Percentiles rank a stretch among this genome's conserved stretches.
Conservation (phyloP, 2,113 vertebrate genomes). For the Hoplias malabaricus region DNA sequence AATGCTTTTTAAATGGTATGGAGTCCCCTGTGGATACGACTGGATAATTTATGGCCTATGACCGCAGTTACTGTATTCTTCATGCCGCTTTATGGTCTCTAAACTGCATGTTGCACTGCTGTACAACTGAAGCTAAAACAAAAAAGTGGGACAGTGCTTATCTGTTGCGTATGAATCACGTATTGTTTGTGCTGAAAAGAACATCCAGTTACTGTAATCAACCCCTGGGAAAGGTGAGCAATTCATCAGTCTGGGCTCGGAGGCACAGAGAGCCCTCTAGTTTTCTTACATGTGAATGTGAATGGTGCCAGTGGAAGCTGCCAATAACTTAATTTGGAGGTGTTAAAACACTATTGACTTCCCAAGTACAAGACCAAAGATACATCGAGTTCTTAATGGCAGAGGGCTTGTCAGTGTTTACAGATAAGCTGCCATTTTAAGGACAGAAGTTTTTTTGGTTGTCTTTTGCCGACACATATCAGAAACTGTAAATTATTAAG, state of each 20-base stretch:
- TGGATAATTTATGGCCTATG: slow-evolving; percentile 13
- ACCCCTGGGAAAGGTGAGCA: not conserved
- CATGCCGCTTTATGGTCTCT: too few species aligned
- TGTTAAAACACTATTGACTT: slow-evolving; percentile 34
- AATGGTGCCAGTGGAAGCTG: not conserved
- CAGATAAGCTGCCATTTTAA: not conserved
- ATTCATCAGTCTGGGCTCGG: not conserved
- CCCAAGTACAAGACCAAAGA: not conserved
- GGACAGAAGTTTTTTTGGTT: not conserved
- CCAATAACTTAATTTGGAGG: slow-evolving; percentile 20
- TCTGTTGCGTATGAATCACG: too few species aligned
- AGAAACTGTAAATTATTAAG: too few species aligned
- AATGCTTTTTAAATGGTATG: slow-evolving; percentile 7
- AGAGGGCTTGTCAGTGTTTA: not conserved
- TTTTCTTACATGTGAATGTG: not conserved
- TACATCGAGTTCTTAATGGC: not conserved
- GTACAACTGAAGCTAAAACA: not conserved
- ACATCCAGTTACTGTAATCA: not conserved
- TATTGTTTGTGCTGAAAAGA: too few species aligned
- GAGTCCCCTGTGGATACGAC: not conserved
- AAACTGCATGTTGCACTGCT: not conserved
- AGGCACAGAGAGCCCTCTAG: not conserved
- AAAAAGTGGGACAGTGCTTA: too few species aligned
- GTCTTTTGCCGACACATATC: too few species aligned
- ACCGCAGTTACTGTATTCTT: slow-evolving; percentile 22